These are phyloP conservation scores for Ethmia dodecea DNA, from an alignment of 2,888 invertebrate genomes.

Conservation along the genomic window DNA sequence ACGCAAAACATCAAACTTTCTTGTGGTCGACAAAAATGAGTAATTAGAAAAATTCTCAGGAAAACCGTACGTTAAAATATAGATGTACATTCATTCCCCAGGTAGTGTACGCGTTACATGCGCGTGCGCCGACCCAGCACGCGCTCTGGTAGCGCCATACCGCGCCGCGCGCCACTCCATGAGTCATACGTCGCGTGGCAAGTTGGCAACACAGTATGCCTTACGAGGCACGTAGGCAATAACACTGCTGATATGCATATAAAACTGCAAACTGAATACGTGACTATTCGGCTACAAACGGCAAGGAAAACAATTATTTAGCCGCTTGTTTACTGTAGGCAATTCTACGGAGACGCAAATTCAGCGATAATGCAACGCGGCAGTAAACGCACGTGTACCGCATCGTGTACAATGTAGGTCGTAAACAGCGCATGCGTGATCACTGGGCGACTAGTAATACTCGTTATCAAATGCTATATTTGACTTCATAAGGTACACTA, in stretches of 20 bases:
- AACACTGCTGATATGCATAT: background rate
- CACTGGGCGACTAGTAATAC: too few species aligned
- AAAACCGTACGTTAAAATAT: too few species aligned
- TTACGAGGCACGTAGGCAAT: conserved; percentile 1
- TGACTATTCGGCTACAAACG: conserved; percentile 1
- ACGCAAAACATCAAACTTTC: too few species aligned
- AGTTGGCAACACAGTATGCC: background rate
- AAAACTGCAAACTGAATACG: background rate
- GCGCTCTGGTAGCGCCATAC: background rate
- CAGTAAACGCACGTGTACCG: too few species aligned
- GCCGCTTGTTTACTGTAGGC: conserved; percentile 1
- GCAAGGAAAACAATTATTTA: conserved; percentile 11
- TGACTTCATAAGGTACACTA: too few species aligned
- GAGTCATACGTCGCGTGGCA: conserved; percentile 13
- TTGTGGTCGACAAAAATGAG: too few species aligned
- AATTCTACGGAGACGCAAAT: too few species aligned
- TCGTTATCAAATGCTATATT: too few species aligned
- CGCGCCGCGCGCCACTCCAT: conserved; percentile 5
- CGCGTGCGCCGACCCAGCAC: conserved; percentile 1
- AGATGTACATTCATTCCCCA: background rate
- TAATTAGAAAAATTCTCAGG: too few species aligned
- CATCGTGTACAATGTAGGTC: too few species aligned
- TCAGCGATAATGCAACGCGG: too few species aligned
- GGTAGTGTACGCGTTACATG: background rate
- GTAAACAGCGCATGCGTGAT: too few species aligned